Conservation (phyloP, 2,888 invertebrate species). For the Dolichopus griseipennis region DNA sequence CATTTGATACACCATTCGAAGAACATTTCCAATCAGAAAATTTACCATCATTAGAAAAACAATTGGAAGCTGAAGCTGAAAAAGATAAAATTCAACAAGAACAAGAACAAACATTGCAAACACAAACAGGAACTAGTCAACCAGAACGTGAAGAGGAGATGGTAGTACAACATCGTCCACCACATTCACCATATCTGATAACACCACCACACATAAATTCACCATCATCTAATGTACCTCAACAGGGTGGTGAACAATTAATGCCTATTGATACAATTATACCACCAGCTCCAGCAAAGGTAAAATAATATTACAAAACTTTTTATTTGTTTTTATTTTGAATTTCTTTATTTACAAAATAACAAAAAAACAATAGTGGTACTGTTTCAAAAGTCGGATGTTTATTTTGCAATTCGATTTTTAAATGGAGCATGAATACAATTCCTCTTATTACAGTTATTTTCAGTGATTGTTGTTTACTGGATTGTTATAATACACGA, state of each 20-base stretch:
- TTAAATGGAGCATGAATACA: no score
- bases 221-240: neutral
- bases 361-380: no score
- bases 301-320: neutral
- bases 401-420: no score
- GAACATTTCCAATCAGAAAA: neutral
- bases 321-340: neutral
- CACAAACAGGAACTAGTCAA: constrained; percentile 26
- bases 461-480: no score
- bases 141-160: constrained; percentile 21
- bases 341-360: no score
- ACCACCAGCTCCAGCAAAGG: constrained; percentile 14
- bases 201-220: neutral
- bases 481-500: no score
- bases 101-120: no score
- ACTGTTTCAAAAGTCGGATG: no score
- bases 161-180: constrained; percentile 20
- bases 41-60: constrained; percentile 20
- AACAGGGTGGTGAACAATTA: neutral
- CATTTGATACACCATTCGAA: neutral
- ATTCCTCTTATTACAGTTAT: no score
- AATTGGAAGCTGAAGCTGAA: constrained; percentile 25
- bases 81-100: constrained; percentile 33
- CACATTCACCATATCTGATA: constrained; percentile 10
- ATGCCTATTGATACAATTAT: neutral